Evolutionary conservation across 23 tunicate species (phyloP).

Genomic region (Halocynthia roretzi): DNA sequence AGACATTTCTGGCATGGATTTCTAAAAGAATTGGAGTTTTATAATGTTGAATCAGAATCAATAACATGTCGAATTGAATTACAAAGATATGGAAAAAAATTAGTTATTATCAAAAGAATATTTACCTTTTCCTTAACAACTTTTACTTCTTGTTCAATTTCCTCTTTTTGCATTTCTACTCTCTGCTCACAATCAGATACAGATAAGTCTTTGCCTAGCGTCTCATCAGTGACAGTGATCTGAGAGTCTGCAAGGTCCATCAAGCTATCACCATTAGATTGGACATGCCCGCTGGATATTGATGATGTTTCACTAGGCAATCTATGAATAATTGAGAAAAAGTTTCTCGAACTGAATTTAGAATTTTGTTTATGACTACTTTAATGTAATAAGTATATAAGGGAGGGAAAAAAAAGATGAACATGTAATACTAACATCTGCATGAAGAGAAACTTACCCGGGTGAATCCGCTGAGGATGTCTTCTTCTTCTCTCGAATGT

Average conservation of each 20-base stretch:
- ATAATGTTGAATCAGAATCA: neutral
- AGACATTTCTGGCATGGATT: neutral
- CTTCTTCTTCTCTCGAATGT: neutral
- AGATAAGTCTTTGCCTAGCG: too few species aligned
- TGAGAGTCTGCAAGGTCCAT: conserved; percentile 27
- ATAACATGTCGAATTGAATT: neutral
- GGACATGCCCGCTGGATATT: neutral
- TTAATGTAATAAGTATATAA: too few species aligned
- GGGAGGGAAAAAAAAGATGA: too few species aligned
- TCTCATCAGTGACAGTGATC: conserved; percentile 22
- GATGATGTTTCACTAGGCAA: conserved; percentile 13
- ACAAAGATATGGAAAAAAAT: neutral
- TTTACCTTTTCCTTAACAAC: neutral
- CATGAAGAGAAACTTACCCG: neutral
- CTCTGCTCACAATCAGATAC: neutral
- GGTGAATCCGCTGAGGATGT: neutral
- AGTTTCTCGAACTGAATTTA: too few species aligned
- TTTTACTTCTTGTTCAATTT: neutral
- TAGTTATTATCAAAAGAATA: neutral
- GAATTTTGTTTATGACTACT: too few species aligned
- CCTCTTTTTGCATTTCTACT: neutral
- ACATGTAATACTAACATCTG: neutral
- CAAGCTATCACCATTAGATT: neutral
- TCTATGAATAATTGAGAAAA: neutral
- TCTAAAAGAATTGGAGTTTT: neutral